Evolutionary conservation across 37 sponge, comb jelly and placozoan species (phyloP).

Genomic region (Oscarella lobularis): DNA sequence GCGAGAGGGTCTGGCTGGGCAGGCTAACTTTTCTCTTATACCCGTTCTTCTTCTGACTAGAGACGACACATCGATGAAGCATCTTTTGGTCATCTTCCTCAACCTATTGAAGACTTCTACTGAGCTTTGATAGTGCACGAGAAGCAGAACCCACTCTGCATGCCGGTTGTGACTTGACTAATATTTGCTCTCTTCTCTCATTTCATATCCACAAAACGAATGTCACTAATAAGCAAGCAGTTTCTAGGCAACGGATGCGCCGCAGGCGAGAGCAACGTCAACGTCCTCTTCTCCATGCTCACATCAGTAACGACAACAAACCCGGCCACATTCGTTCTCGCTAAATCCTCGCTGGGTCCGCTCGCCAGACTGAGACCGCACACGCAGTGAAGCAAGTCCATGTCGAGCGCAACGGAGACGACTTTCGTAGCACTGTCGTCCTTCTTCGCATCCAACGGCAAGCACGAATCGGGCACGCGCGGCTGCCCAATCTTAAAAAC

Average conservation of each 20-base stretch:
- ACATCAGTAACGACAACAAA: constrained; percentile 64
- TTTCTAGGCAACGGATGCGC: constrained; percentile 77
- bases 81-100: too few relatives aligned
- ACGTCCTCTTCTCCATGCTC: constrained; percentile 35
- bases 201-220: constrained; percentile 73
- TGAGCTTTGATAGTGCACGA: too few relatives aligned
- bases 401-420: constrained; percentile 35
- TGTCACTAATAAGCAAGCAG: constrained; percentile 47
- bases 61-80: too few relatives aligned
- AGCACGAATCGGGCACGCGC: constrained; percentile 57
- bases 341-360: constrained; percentile 47
- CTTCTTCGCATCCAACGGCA: constrained; percentile 52
- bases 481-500: constrained; percentile 85
- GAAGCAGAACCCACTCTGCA: too few relatives aligned
- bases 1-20: too few relatives aligned
- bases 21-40: too few relatives aligned
- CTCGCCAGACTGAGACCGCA: constrained; percentile 66
- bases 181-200: too few relatives aligned
- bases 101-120: too few relatives aligned
- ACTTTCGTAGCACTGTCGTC: constrained; percentile 57
- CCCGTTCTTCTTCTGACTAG: too few relatives aligned
- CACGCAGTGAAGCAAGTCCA: constrained; percentile 33
- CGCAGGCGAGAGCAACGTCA: constrained; percentile 80
- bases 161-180: too few relatives aligned
- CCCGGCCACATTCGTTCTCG: constrained; percentile 35